Base-by-base conservation (phyloP, 2,797 vertebrate genomes). In the Lutjanus campechanus region DNA sequence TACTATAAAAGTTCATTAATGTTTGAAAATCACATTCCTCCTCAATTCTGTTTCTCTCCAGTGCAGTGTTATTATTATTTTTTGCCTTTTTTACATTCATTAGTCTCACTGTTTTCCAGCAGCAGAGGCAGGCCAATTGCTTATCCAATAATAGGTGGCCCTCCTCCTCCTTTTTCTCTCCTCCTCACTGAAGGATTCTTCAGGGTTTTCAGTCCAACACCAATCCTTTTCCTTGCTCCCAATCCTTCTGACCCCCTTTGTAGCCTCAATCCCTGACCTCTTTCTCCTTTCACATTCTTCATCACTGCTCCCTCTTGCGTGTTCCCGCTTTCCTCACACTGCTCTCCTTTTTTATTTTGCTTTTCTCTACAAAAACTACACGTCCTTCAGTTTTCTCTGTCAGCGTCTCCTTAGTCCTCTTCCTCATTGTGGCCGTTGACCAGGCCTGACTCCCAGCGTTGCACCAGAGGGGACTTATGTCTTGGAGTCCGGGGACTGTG, bases 361-460 rank as follows among this genome's bases (percentile, higher is more conserved):
- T 44, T 44, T 44, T 44, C 25, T n/a, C 62, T 74, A 77, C 29
- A 81, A 69, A 82, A 69, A 54, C 22, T n/a, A 46, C 3, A 67
- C 43, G 8, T 69, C 58, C 20, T 20, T 74, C n/a, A 36, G 16
- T 59, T 73, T 5, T 1, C 36, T 49, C 19, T 19, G 16, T 75
- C 58, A 47, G 1, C 10, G 1, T 46, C 59, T 72, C 43, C 73
- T 91, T 86, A 88, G 65, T 92, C 50, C 1, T 89, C 82, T 6
- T 91, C 91, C n/a, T 74, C 54, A 15, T 75, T 83, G 79, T 86
- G 79, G 47, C 91, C 92, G 47, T 93, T 93, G 81, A 95, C 58
- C 61, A 89, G 87, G 4, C 96, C 95, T 0, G 94, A 83, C 85
- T 96, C 96, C 96, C 96, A 97, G 76, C 89, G 94, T 56, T 95